Base-by-base conservation (phyloP, 2,888 invertebrate genomes). In the Morpho helenor region DNA sequence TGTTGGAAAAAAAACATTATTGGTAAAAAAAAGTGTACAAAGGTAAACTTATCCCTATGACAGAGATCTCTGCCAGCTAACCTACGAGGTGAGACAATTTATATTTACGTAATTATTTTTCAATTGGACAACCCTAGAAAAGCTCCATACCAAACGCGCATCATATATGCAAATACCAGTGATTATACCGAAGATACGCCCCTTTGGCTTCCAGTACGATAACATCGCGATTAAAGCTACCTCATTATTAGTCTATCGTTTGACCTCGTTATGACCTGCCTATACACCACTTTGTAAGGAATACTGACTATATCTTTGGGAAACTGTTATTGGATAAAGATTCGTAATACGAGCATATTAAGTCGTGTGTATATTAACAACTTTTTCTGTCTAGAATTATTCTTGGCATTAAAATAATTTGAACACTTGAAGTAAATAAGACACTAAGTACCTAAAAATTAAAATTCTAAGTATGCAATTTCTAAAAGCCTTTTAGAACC, bases 161-260 rank as follows among this genome's bases (percentile, higher is more conserved):
- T 76, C 74, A 70, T 74, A 73, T 75, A 78, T 78, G 79, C 73
- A 73, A 77, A 79, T 77, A 68, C 49, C 56, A 49, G 56, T 53
- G 76, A 76, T 76, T 66, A 64, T 64, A 57, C 61, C 57, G 54
- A 49, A 54, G 75, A 78, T 78, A 77, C 68, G 68, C 72, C 71
- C 68, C 66, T 72, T 73, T 68, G 70, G 72, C 64, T 66, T 59
- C 66, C 63, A 66, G 52, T 49, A 61, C 64, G 70, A 77, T 77
- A 70, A 56, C 57, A 64, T 66, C 65, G 66, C 60, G 68, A 71
- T 70, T 69, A 67, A 57, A 59, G 49, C 70, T 57, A 66, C 58
- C 75, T 76, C 73, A 77, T 77, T 76, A 77, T 74, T 74, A 68
- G 71, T 69, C 71, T 68, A 72, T 69, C 68, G 66, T 55, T 64